phyloP scores from a whole-genome alignment of 2,113 vertebrate species.

The Emydura subglobosa region DNA sequence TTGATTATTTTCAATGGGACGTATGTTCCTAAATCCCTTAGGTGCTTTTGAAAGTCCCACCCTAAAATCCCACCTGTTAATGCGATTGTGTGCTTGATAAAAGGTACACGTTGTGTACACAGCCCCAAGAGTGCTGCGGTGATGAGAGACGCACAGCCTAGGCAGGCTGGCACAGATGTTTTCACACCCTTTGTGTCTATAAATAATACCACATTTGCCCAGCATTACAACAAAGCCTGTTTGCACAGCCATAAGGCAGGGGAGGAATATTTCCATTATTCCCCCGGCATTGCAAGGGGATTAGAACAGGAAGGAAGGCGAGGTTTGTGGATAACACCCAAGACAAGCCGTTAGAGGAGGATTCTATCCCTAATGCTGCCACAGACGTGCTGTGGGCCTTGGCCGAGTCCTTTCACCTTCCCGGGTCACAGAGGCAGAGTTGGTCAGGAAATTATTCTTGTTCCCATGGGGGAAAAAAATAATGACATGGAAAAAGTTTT shows the following conservation, averaged over 20 bases:
- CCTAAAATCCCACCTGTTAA: not conserved
- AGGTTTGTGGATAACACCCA: fast-evolving
- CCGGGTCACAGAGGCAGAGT: not conserved
- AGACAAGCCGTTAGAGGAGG: fast-evolving
- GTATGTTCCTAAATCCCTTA: not conserved
- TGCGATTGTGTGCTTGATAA: not conserved
- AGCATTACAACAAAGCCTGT: fast-evolving
- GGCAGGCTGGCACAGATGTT: not conserved
- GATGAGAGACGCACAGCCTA: not conserved
- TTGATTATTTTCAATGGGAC: not conserved
- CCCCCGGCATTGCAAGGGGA: fast-evolving
- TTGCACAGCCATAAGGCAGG: fast-evolving
- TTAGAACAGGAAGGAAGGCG: fast-evolving
- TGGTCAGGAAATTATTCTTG: not conserved
- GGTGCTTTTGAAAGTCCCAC: not conserved
- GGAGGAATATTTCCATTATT: fast-evolving
- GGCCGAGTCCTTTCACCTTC: fast-evolving
- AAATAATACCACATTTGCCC: not conserved
- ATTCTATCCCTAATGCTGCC: fast-evolving
- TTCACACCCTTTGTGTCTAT: not conserved
- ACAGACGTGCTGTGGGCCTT: not conserved
- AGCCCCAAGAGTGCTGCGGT: not conserved
- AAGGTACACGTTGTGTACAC: not conserved
- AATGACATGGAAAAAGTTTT: not conserved
- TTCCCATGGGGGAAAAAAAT: not conserved